Base-by-base conservation (phyloP, 1,140 invertebrate genomes). In the Bombus waltoni region DNA sequence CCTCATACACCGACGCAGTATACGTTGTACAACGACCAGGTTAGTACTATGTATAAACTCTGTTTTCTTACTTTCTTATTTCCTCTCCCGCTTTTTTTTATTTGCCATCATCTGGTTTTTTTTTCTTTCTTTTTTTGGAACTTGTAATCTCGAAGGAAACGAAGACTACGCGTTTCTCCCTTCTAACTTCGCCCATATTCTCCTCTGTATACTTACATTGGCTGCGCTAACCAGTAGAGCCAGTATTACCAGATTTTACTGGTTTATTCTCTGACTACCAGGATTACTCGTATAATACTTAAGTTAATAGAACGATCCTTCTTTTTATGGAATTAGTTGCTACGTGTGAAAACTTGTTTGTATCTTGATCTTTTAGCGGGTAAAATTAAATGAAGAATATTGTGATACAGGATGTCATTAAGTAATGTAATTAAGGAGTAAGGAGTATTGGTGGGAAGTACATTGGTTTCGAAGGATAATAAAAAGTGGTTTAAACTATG, bases 11-110 rank as follows among this genome's bases (percentile, higher is more conserved):
- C 97, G 93, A 96, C 96, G 88, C 97, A 97, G 93, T 96, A 96
- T 91, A 95, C 97, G 96, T 96, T 97, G 96, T 97, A 97, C 96
- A 97, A 97, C 93, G 97, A 97, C 96, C 97, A 97, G 97, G 97
- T 98, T 95, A 94, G 96, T 90, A 70, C 32, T 25, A 53, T 53
- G 47, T 65, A 65, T 66, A 9, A 66, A 8, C n/a, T 0, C 5
- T 32, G 10, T 70, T 44, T 40, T 85, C 11, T 62, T 62, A n/a
- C 65, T 62, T 68, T 22, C 35, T 32, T 9, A 13, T 32, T 72
- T 70, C 5, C 13, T 47, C 28, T n/a, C 22, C 35, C 25, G 25
- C 4, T 11, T 28, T 22, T 70, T 18, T 10, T 53, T 59, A 22
- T 32, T 44, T n/a, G 28, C 25, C 28, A 18, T 44, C 28, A 6